Evolutionary conservation across 2,888 invertebrate genomes (phyloP), one percentile per base, ranked within the genome.

Genomic region (Lacanobia wlatinum): DNA sequence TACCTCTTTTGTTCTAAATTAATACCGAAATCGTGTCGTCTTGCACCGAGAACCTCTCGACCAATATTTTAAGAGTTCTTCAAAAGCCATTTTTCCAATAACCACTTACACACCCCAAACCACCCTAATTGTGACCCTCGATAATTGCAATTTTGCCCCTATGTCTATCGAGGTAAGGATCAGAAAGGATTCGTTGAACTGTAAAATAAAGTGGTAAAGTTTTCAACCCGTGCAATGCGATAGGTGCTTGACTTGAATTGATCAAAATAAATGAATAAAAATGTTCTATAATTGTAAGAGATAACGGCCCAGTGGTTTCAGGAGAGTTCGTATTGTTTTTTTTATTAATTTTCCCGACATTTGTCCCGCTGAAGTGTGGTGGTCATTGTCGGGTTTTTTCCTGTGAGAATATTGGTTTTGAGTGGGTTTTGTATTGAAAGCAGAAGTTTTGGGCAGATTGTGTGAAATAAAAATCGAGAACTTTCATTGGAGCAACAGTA

Each of bases 221-320:
- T 78, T 85, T 85, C 84, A 87, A 86, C 87, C 87, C 83, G 78
- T 88, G 93, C 93, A 90, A 93, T 86, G 90, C 93, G 95, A 95
- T 94, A 92, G 91, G 89, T 92, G 91, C 95, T 95, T 95, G 94
- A 95, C 94, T 91, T 89, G 89, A 90, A 89, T 89, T 91, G 93
- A 92, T 93, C 92, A 93, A 94, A 94, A 95, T 94, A 94, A 88
- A 92, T 90, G 90, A 90, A 90, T 88, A 89, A 92, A 90, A 92
- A 91, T 92, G 91, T 91, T 91, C 90, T 92, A 77, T 91, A 88
- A 91, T 91, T 90, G 89, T 89, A 86, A 87, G 89, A 92, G 94
- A 93, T 88, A 92, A 87, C 92, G 95, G 91, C 85, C 92, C 92
- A 88, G 83, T 95, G 94, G 75, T 66, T 94, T 92, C 85, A 91